phyloP scores from a whole-genome alignment of 2,797 vertebrate genomes.

The Semaprochilodus insignis region DNA sequence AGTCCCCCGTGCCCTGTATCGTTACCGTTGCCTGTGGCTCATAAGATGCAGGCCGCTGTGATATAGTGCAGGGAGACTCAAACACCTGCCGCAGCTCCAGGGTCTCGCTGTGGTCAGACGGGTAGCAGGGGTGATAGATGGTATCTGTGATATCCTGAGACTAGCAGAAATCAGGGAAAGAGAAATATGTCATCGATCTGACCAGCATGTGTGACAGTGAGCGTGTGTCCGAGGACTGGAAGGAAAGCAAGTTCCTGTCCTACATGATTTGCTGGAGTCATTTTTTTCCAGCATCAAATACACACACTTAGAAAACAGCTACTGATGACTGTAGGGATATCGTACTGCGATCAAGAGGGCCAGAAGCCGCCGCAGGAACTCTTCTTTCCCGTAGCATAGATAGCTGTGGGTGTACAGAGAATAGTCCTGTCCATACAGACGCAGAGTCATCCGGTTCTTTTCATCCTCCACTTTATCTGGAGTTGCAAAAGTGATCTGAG shows the following conservation, averaged over 20 bases:
- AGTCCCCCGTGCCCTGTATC: slow-evolving; percentile 76
- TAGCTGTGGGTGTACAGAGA: slow-evolving; percentile 89
- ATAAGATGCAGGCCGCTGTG: slow-evolving; percentile 30
- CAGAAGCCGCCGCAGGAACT: slow-evolving; percentile 77
- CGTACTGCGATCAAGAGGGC: slow-evolving; percentile 74
- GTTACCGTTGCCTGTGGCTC: slow-evolving; percentile 49
- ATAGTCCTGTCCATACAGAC: slow-evolving; percentile 84
- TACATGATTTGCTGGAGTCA: no score
- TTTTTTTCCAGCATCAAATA: no score
- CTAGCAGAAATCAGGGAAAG: slow-evolving; percentile 56
- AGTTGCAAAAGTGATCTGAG: slow-evolving; percentile 88
- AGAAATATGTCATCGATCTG: neutral
- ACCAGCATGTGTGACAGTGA: neutral
- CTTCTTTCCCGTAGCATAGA: slow-evolving; percentile 85
- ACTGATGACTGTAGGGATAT: neutral
- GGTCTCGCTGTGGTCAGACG: slow-evolving; percentile 62
- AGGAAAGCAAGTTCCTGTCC: no score
- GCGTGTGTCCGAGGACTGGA: no score
- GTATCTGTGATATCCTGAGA: slow-evolving; percentile 59
- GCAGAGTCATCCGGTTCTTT: slow-evolving; percentile 71
- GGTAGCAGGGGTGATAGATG: slow-evolving; percentile 84
- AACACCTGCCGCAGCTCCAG: slow-evolving; percentile 66
- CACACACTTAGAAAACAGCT: no score
- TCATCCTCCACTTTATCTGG: slow-evolving; percentile 70
- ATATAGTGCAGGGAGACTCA: slow-evolving; percentile 76